Percentiles rank a stretch among this genome's conserved stretches.
Evolutionary conservation across 2,797 vertebrate genomes (phyloP).

Genomic region (Kryptopterus vitreolus): DNA sequence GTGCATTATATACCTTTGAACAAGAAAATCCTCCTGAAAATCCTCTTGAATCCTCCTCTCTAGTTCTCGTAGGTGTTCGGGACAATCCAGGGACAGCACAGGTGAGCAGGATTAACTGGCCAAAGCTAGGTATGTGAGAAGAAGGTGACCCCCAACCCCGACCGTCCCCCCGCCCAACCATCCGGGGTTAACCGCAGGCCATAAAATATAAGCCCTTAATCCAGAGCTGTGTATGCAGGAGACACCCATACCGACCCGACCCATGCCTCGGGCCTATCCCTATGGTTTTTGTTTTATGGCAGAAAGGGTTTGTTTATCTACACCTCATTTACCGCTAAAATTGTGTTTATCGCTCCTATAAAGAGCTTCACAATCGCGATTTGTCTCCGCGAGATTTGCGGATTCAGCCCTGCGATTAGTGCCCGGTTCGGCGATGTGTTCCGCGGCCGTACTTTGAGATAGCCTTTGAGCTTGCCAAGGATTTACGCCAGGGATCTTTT

Average conservation of each 20-base stretch:
- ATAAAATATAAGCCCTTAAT: conserved; percentile 53
- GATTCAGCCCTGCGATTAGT: neutral
- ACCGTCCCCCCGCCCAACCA: too few species aligned
- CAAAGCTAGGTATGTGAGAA: conserved; percentile 29
- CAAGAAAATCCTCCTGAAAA: too few species aligned
- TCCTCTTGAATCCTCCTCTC: neutral
- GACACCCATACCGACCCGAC: conserved; percentile 49
- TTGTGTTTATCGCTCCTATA: conserved; percentile 30
- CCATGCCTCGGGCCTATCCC: conserved; percentile 38
- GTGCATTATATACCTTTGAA: neutral
- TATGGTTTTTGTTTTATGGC: too few species aligned
- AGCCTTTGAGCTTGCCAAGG: conserved; percentile 29
- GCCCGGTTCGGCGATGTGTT: neutral
- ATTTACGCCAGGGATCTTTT: conserved; percentile 37
- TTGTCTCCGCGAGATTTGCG: conserved; percentile 37
- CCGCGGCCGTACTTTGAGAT: conserved; percentile 19
- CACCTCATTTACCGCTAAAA: too few species aligned
- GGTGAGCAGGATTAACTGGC: conserved; percentile 47
- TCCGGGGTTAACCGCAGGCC: conserved; percentile 44
- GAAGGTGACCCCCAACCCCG: conserved; percentile 21
- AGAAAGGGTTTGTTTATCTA: too few species aligned
- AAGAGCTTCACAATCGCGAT: too few species aligned
- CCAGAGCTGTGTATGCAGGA: conserved; percentile 42
- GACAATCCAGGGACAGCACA: conserved; percentile 24
- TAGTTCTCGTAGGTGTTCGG: conserved; percentile 22